Conservation (phyloP, 2,113 vertebrate genomes). For the Ammodytes dubius region DNA sequence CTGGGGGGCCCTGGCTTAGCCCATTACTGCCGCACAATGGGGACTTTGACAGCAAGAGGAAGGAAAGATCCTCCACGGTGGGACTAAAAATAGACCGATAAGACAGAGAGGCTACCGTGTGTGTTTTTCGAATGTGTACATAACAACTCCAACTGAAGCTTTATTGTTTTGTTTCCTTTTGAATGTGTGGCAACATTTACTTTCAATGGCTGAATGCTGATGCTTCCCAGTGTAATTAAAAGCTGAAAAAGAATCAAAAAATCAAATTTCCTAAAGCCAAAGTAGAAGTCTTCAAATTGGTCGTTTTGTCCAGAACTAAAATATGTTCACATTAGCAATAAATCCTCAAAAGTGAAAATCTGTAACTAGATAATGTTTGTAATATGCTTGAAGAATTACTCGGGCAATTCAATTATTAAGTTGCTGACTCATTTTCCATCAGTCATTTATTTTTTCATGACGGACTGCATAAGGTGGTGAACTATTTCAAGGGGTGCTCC, state of each 20-base stretch:
- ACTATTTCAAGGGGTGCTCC: not conserved
- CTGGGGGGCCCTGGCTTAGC: constrained; percentile 73
- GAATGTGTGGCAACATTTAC: constrained; percentile 5
- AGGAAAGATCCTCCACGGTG: constrained; percentile 73
- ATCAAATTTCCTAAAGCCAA: not conserved
- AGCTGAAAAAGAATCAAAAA: not conserved
- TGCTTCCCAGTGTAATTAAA: constrained; percentile 3
- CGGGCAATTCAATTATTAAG: not conserved
- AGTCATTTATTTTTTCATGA: not conserved
- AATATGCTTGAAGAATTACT: not conserved
- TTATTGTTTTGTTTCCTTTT: constrained; percentile 44
- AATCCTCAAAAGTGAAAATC: not conserved
- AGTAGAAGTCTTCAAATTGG: not conserved
- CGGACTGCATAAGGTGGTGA: not conserved
- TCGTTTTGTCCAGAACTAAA: not conserved
- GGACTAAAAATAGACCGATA: constrained; percentile 76
- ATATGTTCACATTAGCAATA: not conserved
- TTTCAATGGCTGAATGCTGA: not conserved
- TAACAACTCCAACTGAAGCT: constrained; percentile 51
- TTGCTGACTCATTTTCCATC: not conserved
- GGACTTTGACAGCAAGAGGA: constrained; percentile 82
- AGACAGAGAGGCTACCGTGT: constrained; percentile 59
- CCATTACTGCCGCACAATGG: constrained; percentile 82
- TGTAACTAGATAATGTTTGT: not conserved
- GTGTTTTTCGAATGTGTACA: constrained; percentile 57